Conservation (phyloP, 2,888 invertebrate genomes). For the Cataglyphis cursor region DNA sequence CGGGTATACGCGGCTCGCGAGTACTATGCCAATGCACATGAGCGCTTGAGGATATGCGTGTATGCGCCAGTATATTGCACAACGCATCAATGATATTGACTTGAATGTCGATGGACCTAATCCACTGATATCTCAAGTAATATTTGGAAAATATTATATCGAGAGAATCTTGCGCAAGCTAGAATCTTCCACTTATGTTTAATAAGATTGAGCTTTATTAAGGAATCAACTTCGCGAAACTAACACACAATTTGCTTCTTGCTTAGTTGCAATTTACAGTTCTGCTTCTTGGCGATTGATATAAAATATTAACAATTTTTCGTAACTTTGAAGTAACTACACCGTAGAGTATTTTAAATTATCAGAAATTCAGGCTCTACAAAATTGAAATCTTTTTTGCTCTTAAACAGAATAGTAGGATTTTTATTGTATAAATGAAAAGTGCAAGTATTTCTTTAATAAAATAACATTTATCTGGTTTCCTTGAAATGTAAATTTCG, state of each 20-base stretch:
- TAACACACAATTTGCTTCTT: background rate
- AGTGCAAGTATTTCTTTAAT: background rate
- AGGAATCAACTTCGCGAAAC: conserved; percentile 1
- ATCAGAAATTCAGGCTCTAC: background rate
- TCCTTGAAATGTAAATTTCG: background rate
- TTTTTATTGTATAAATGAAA: background rate
- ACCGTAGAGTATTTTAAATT: background rate
- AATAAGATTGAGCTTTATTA: conserved; percentile 22
- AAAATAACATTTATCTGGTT: conserved; percentile 9
- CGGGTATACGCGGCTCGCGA: conserved; percentile 49
- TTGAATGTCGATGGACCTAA: conserved; percentile 18
- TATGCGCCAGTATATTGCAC: conserved; percentile 19
- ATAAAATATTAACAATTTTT: conserved; percentile 11
- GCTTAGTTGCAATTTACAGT: conserved; percentile 5
- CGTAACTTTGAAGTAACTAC: conserved; percentile 3
- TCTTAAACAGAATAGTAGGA: background rate
- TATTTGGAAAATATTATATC: background rate
- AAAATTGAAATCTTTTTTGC: background rate
- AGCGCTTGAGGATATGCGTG: conserved; percentile 30
- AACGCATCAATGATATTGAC: conserved; percentile 24
- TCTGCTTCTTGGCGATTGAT: conserved; percentile 11
- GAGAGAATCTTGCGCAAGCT: background rate
- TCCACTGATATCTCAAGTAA: conserved; percentile 18
- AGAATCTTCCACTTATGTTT: background rate
- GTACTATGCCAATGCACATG: conserved; percentile 51